phyloP scores from a whole-genome alignment of 2,113 vertebrate genomes.

The Colaptes auratus region DNA sequence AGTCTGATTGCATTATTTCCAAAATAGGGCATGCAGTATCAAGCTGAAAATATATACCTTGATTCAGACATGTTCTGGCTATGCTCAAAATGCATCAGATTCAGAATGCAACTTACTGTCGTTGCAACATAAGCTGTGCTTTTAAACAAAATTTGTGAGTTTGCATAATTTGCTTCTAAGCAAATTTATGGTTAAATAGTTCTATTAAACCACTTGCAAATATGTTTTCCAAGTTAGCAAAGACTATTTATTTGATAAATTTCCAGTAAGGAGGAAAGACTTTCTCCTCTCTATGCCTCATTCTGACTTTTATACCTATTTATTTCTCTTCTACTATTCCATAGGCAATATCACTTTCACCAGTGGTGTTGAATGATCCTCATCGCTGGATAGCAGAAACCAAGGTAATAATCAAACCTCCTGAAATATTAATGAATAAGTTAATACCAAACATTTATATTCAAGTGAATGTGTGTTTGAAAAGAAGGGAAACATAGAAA shows the following conservation, averaged over 20 bases:
- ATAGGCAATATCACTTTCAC: conserved; percentile 84
- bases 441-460: not conserved
- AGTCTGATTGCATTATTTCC: not conserved
- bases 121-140: not conserved
- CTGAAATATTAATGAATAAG: not conserved
- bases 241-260: not conserved
- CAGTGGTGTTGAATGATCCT: conserved; percentile 83
- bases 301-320: not conserved
- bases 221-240: not conserved
- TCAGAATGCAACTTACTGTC: not conserved
- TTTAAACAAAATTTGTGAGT: not conserved
- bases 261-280: not conserved
- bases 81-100: not conserved
- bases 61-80: not conserved
- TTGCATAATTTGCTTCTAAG: not conserved
- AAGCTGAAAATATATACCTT: not conserved
- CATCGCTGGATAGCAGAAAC: conserved; percentile 93
- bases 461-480: not conserved
- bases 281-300: not conserved
- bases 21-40: not conserved
- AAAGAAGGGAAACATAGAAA: not conserved
- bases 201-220: not conserved
- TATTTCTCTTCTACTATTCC: not conserved
- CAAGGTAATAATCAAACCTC: conserved; percentile 83
- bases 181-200: not conserved